Evolutionary conservation across 2,113 vertebrate genomes (phyloP).

Genomic region (Gavialis gangeticus): DNA sequence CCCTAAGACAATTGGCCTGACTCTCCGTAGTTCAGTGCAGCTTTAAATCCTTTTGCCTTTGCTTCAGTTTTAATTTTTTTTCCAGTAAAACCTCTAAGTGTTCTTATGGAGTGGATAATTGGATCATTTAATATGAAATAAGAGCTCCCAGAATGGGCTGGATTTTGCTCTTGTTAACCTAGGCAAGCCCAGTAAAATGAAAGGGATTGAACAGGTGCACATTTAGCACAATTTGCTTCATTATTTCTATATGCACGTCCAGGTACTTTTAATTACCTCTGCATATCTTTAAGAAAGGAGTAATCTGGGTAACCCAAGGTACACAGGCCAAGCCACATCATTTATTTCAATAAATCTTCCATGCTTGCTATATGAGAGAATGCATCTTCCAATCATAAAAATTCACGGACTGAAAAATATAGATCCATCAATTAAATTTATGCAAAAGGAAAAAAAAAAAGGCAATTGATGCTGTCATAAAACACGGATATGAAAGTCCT

Average conservation of each 20-base stretch:
- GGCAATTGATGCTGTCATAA: accelerated
- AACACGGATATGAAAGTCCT: accelerated
- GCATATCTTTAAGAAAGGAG: neutral
- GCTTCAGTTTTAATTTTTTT: neutral
- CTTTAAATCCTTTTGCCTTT: neutral
- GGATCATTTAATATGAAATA: neutral
- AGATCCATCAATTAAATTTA: neutral
- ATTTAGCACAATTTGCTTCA: neutral
- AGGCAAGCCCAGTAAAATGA: neutral
- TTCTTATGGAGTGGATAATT: neutral
- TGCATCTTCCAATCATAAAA: neutral
- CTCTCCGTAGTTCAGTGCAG: neutral
- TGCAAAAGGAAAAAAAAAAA: neutral
- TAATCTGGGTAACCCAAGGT: neutral
- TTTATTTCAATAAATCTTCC: neutral
- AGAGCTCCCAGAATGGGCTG: neutral
- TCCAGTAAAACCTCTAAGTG: neutral
- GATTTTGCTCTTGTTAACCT: neutral
- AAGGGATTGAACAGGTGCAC: neutral
- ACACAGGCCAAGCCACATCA: neutral
- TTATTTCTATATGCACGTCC: neutral
- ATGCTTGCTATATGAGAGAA: neutral
- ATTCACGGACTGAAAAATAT: neutral
- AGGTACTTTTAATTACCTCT: conserved; percentile 38
- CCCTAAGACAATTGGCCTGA: accelerated